phyloP scores from a whole-genome alignment of 2,888 invertebrate genomes.

The Machimus atricapillus region DNA sequence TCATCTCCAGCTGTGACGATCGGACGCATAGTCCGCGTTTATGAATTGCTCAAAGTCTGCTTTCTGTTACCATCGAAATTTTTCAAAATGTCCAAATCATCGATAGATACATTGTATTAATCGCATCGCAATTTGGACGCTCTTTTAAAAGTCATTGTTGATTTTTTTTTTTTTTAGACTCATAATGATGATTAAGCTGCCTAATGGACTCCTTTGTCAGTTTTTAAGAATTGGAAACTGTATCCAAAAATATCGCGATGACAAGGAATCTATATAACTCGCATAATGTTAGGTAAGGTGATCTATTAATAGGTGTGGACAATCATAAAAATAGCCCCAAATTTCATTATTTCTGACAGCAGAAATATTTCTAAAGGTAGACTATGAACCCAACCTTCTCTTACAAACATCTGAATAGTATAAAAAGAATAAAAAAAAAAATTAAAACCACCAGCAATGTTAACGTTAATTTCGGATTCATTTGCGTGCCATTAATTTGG shows the following conservation, averaged over 20 bases:
- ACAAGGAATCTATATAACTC: background rate
- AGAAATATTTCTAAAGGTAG: background rate
- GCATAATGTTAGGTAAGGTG: background rate
- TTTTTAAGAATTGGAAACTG: background rate
- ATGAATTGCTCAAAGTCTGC: background rate
- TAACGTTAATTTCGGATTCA: background rate
- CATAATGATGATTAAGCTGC: background rate
- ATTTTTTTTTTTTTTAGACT: background rate
- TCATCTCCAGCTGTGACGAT: background rate
- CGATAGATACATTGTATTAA: background rate
- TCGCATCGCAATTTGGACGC: background rate
- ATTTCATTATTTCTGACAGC: background rate
- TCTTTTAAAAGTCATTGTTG: background rate
- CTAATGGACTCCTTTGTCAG: background rate
- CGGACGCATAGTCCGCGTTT: background rate
- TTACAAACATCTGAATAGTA: background rate
- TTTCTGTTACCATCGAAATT: background rate
- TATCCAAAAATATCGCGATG: background rate
- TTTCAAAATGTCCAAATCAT: background rate
- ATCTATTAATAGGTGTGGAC: background rate
- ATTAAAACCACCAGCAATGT: background rate
- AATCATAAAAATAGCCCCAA: background rate
- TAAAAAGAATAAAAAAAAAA: background rate
- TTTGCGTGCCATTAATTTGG: background rate
- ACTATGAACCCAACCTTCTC: background rate